Percentiles rank a stretch among this genome's conserved stretches.
Conservation (phyloP, 2,888 invertebrate species). For the Drosophila aldrichi region DNA sequence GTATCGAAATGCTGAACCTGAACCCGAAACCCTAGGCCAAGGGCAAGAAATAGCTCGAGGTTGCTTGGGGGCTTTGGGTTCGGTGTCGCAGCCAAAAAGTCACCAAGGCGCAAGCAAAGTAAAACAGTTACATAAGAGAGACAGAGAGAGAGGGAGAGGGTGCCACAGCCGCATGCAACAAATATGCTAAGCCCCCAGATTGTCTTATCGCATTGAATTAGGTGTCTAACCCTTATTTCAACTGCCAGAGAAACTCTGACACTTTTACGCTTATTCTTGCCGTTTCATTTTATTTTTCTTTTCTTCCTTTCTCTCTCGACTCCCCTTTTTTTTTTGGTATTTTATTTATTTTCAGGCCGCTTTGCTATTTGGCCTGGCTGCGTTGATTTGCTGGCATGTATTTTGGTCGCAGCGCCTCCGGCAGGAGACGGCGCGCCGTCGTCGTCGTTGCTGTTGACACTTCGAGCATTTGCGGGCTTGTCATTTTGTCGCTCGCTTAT, state of each 20-base stretch:
- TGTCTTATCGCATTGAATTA: constrained; percentile 70
- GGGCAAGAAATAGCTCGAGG: constrained; percentile 4
- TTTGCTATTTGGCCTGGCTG: constrained; percentile 14
- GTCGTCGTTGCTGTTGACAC: constrained; percentile 55
- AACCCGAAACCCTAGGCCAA: constrained; percentile 23
- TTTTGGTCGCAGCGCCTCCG: constrained; percentile 1
- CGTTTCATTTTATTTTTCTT: not conserved
- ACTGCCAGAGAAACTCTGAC: constrained; percentile 64
- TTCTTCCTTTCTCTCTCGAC: not conserved
- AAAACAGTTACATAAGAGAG: constrained; percentile 41
- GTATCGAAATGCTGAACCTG: constrained; percentile 15
- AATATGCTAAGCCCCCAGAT: constrained; percentile 67
- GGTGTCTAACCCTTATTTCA: constrained; percentile 71
- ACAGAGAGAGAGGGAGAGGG: not conserved
- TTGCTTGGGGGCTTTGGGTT: not conserved
- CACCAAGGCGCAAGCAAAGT: constrained; percentile 55
- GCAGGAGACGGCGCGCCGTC: not conserved
- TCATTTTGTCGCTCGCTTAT: constrained; percentile 59
- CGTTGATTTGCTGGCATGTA: constrained; percentile 56
- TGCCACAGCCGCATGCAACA: constrained; percentile 56
- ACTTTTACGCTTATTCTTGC: constrained; percentile 62
- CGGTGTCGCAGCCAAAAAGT: constrained; percentile 39
- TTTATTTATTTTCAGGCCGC: constrained; percentile 1
- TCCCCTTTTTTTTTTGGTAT: not conserved
- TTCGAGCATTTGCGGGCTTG: constrained; percentile 60